Evolutionary conservation across 2,888 invertebrate genomes (phyloP).

Genomic region (Athalia cordata): DNA sequence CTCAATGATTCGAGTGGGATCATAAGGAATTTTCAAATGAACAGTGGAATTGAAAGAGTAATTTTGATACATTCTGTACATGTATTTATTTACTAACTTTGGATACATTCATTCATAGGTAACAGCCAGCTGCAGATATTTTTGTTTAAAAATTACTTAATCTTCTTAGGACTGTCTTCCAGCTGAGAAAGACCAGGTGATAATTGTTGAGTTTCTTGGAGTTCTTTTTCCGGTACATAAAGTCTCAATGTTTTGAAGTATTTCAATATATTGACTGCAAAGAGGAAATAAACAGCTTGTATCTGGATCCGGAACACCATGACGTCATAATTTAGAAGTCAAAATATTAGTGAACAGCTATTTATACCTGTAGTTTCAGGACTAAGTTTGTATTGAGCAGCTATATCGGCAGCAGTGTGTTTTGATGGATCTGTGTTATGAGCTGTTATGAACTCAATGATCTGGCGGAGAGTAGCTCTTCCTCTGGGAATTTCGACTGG

Average conservation of each 20-base stretch:
- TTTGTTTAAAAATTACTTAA: too few species aligned
- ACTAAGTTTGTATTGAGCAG: conserved; percentile 82
- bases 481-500: conserved; percentile 79
- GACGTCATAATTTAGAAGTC: conserved; percentile 6
- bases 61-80: too few species aligned
- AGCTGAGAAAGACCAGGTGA: background rate
- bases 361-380: conserved; percentile 77
- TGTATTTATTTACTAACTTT: too few species aligned
- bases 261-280: conserved; percentile 76
- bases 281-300: conserved; percentile 18
- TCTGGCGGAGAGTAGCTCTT: conserved; percentile 79
- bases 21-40: too few species aligned
- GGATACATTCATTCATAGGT: too few species aligned
- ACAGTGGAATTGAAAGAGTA: too few species aligned
- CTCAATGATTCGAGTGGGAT: too few species aligned
- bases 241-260: conserved; percentile 82
- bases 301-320: conserved; percentile 28
- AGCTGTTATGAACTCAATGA: conserved; percentile 80
- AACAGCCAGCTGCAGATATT: too few species aligned
- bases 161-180: background rate
- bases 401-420: conserved; percentile 78
- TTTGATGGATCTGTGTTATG: conserved; percentile 79
- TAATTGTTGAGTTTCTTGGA: background rate
- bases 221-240: conserved; percentile 76
- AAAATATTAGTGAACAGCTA: conserved; percentile 9